Evolutionary conservation across 2,888 invertebrate species (phyloP).

Genomic region (Amiota communis): DNA sequence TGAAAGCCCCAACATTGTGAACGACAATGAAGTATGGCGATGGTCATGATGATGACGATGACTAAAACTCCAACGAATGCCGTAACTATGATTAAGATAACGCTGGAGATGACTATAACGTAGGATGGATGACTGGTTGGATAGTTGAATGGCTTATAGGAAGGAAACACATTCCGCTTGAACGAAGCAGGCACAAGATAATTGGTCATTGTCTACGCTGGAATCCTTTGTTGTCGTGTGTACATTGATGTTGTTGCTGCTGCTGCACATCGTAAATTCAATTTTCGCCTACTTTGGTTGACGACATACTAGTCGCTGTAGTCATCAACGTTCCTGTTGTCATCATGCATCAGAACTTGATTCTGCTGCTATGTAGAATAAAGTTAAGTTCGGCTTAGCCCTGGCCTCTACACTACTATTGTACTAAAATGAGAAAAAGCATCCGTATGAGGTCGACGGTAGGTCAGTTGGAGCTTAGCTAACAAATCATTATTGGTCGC

Average conservation of each 20-base stretch:
- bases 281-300: constrained; percentile 17
- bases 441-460: too few species aligned
- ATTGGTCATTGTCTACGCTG: constrained; percentile 20
- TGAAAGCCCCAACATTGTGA: background rate
- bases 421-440: too few species aligned
- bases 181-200: constrained; percentile 20
- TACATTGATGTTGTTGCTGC: background rate
- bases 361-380: background rate
- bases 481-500: constrained; percentile 27
- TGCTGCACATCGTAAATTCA: constrained; percentile 24
- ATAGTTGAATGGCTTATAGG: background rate
- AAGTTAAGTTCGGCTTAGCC: too few species aligned
- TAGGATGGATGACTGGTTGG: background rate
- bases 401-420: too few species aligned
- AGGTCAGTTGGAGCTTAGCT: constrained; percentile 4
- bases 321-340: background rate
- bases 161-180: constrained; percentile 13
- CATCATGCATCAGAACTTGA: background rate
- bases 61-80: background rate
- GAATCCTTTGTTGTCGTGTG: constrained; percentile 1
- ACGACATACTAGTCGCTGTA: too few species aligned
- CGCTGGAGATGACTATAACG: constrained; percentile 1
- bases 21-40: background rate
- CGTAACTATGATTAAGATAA: background rate
- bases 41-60: background rate